Evolutionary conservation across 1,140 invertebrate genomes (phyloP).

Genomic region (Drosophila pectinifera): DNA sequence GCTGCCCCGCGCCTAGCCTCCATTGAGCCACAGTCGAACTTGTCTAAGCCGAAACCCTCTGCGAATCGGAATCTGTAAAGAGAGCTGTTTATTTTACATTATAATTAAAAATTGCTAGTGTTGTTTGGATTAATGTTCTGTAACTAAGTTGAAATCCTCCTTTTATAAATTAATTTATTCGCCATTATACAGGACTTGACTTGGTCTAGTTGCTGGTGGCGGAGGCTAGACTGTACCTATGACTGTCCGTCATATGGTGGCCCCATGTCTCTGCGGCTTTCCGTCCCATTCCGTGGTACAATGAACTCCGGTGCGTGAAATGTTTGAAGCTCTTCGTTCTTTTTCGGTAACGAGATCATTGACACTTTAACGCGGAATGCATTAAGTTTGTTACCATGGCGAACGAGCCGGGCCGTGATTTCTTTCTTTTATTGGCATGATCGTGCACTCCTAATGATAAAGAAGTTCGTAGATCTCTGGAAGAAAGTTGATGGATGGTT

Average conservation of each 20-base stretch:
- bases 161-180: background rate
- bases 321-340: constrained; percentile 74
- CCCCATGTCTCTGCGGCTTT: constrained; percentile 41
- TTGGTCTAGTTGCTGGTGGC: background rate
- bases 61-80: background rate
- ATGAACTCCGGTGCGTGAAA: constrained; percentile 79
- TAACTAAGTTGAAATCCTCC: background rate
- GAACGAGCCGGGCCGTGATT: constrained; percentile 49
- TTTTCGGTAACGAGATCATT: constrained; percentile 79
- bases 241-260: constrained; percentile 16
- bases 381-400: constrained; percentile 82
- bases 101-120: too few species aligned
- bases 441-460: constrained; percentile 81
- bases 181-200: background rate
- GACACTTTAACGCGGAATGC: constrained; percentile 82
- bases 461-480: constrained; percentile 64
- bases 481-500: constrained; percentile 55
- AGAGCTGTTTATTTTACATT: background rate
- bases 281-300: constrained; percentile 56
- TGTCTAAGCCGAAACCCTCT: constrained; percentile 12
- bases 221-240: constrained; percentile 30
- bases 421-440: constrained; percentile 82
- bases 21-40: constrained; percentile 24
- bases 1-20: constrained; percentile 15
- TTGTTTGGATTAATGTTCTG: background rate